These are phyloP conservation scores for Petrosia ficiformis DNA, from an alignment of 37 sponge, comb jelly and placozoan genomes.

Conservation along the genomic window DNA sequence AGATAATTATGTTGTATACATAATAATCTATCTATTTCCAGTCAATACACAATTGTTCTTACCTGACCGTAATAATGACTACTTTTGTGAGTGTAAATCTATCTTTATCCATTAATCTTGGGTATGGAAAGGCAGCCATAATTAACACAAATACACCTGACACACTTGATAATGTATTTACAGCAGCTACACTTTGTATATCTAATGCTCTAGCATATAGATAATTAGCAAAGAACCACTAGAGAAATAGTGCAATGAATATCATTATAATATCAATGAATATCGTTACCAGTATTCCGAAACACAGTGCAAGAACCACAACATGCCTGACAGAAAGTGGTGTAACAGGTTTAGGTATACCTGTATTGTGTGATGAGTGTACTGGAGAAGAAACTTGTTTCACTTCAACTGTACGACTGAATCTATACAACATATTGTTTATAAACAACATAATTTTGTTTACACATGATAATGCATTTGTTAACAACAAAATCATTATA, in stretches of 20 bases:
- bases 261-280: background rate
- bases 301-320: slow-evolving; percentile 40
- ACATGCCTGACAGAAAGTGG: slow-evolving; percentile 42
- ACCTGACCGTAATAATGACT: slow-evolving; percentile 71
- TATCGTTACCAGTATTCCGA: slow-evolving; percentile 69
- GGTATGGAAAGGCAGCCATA: too few relatives aligned
- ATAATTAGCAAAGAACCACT: slow-evolving; percentile 95
- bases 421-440: too few relatives aligned
- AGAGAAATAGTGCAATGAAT: background rate
- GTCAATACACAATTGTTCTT: too few relatives aligned
- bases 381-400: background rate
- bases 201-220: slow-evolving; percentile 63
- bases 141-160: slow-evolving; percentile 32
- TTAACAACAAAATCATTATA: too few relatives aligned
- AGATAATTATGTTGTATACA: background rate
- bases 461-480: too few relatives aligned
- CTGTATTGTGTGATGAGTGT: background rate
- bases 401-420: background rate
- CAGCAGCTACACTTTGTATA: slow-evolving; percentile 51
- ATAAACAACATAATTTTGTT: too few relatives aligned
- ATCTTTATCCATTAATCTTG: slow-evolving; percentile 35
- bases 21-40: too few relatives aligned
- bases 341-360: background rate
- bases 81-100: slow-evolving; percentile 76
- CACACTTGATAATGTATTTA: slow-evolving; percentile 72